Conservation (phyloP, 2,113 vertebrate genomes). For the Sphyrna mokarran region DNA sequence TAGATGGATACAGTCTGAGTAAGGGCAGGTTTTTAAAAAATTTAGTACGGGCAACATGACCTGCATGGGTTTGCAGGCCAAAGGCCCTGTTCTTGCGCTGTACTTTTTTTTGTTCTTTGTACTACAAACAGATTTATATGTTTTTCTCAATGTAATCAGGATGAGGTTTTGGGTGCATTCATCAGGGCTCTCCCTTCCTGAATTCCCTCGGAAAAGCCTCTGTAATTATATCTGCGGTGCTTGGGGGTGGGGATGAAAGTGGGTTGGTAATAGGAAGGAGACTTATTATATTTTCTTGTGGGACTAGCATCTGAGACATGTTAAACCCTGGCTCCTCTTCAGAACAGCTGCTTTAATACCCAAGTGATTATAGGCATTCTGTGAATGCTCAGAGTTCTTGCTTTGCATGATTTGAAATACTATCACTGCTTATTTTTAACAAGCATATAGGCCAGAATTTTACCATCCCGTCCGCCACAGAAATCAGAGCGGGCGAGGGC, state of each 20-base stretch:
- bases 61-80: no score
- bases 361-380: slow-evolving; percentile 27
- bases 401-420: background rate
- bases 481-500: no score
- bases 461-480: no score
- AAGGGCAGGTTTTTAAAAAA: no score
- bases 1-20: no score
- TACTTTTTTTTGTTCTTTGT: no score
- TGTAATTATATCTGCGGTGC: background rate
- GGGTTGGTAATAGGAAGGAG: background rate
- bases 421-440: background rate
- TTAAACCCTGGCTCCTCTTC: background rate
- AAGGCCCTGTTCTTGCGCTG: no score
- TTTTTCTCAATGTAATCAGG: background rate
- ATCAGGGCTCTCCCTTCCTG: background rate
- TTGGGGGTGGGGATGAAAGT: background rate
- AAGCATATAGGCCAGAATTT: background rate
- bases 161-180: background rate
- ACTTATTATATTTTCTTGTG: background rate
- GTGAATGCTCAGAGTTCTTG: background rate
- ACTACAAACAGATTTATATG: background rate
- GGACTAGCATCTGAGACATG: background rate
- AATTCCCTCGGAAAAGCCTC: background rate
- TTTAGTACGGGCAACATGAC: no score
- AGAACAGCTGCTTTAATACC: slow-evolving; percentile 24